phyloP scores from a whole-genome alignment of 1,140 invertebrate genomes.

The Eumaeus atala region DNA sequence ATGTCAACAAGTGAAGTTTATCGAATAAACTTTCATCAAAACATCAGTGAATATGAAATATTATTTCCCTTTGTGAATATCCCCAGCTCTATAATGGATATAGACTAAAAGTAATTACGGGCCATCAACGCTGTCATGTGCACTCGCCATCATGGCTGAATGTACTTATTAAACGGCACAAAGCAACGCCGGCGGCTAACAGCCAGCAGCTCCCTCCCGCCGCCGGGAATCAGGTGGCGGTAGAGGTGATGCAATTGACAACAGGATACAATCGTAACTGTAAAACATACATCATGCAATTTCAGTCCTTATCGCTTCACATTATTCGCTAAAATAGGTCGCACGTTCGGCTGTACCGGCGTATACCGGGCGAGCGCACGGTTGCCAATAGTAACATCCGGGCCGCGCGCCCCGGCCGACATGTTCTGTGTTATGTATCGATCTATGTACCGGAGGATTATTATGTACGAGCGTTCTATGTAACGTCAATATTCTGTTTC shows the following conservation, averaged over 20 bases:
- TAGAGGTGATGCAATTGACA: conserved; percentile 53
- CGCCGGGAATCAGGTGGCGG: conserved; percentile 50
- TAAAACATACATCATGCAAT: conserved; percentile 27
- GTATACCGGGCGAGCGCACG: conserved; percentile 22
- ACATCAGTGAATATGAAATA: background rate
- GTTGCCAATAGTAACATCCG: conserved; percentile 64
- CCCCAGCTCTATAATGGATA: conserved; percentile 11
- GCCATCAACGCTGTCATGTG: conserved; percentile 50
- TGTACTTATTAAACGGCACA: conserved; percentile 48
- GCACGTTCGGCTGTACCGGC: conserved; percentile 19
- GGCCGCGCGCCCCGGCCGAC: conserved; percentile 34
- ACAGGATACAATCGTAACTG: conserved; percentile 38
- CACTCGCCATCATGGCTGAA: conserved; percentile 41
- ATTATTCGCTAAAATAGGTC: conserved; percentile 34
- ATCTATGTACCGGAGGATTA: conserved; percentile 37
- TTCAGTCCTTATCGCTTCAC: conserved; percentile 32
- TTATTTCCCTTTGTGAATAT: conserved; percentile 1
- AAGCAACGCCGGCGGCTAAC: conserved; percentile 48
- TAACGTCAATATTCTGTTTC: conserved; percentile 23
- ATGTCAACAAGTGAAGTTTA: too few species aligned
- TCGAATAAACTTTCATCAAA: too few species aligned
- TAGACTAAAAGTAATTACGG: conserved; percentile 50
- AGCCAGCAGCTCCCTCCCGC: conserved; percentile 33
- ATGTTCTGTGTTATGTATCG: conserved; percentile 33
- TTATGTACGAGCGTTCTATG: conserved; percentile 25